A percentile compares a stretch with the other conserved stretches of the same genome.
These are phyloP conservation scores for Tetramorium simillimum DNA, from an alignment of 1,140 invertebrate genomes.

Conservation along the genomic window DNA sequence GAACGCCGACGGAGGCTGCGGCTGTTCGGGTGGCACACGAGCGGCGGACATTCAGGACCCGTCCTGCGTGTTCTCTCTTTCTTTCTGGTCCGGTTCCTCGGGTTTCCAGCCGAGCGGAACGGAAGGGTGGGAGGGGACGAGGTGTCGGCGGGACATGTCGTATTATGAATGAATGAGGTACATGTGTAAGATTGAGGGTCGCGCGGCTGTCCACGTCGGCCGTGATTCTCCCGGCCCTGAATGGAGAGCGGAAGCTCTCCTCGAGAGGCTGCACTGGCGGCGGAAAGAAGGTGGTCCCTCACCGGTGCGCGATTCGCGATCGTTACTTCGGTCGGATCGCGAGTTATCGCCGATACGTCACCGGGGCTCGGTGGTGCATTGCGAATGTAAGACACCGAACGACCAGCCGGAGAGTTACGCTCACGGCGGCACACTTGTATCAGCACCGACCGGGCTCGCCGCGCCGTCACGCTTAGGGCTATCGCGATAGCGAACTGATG, in stretches of 20 bases:
- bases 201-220: background rate
- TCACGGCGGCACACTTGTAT: background rate
- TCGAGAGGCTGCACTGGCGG: background rate
- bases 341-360: background rate
- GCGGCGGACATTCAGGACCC: background rate
- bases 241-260: background rate
- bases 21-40: background rate
- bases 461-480: background rate
- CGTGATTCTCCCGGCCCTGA: background rate
- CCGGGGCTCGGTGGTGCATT: background rate
- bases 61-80: background rate
- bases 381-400: background rate
- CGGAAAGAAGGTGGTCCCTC: background rate
- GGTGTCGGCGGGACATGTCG: slow-evolving; percentile 10
- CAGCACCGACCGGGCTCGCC: background rate
- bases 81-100: too few relatives aligned
- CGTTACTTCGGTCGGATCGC: background rate
- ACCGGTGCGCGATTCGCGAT: background rate
- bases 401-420: background rate
- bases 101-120: background rate
- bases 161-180: slow-evolving; percentile 36
- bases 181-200: slow-evolving; percentile 14
- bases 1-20: slow-evolving; percentile 65
- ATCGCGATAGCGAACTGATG: background rate
- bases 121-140: background rate